Evolutionary conservation across 2,888 invertebrate genomes (phyloP), one percentile per base, ranked within the genome.

Genomic region (Eristalis intricaria): DNA sequence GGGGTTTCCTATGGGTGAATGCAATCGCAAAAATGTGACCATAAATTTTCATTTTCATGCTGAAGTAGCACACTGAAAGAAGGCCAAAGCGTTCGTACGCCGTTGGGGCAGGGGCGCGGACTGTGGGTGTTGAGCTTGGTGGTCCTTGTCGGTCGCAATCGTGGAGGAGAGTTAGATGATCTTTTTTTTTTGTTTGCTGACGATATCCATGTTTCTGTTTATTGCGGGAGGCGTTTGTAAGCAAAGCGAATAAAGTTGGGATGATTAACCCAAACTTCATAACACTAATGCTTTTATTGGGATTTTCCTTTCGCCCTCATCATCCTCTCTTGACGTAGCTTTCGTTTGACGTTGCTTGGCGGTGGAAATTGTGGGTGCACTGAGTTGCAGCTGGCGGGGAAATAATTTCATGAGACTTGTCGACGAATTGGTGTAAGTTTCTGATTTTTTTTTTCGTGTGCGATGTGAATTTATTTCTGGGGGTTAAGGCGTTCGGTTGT

Each of bases 21-120:
- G 82, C 73, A 86, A 82, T 74, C 85, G 77, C 78, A 82, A 86
- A 85, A 86, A 86, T 77, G 85, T 86, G 85, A 82, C 82, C 85
- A 82, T 86, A 86, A 86, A 86, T 86, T 86, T 82, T 38, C 68
- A 85, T 85, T 85, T 85, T 82, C 78, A 74, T 40, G 77, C 77
- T 86, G 82, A 82, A 86, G 60, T 82, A 65, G 40, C 77, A 78
- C 66, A 78, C 50, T 69, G 69, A 82, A 86, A 78, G 77, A 73
- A 74, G 63, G 69, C 65, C 73, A 73, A 35, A 79, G 19, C 3
- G n/a, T 13, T 22, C 40, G 43, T 43, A 68, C 43, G 29, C 23
- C 43, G 15, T 26, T 56, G 13, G 66, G 65, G 11, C 13, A 32
- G 10, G 13, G 35, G 19, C 4, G 40, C 13, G 15, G 43, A 32